Conservation (phyloP, 2,113 vertebrate species). For the Taurulus bubalis region DNA sequence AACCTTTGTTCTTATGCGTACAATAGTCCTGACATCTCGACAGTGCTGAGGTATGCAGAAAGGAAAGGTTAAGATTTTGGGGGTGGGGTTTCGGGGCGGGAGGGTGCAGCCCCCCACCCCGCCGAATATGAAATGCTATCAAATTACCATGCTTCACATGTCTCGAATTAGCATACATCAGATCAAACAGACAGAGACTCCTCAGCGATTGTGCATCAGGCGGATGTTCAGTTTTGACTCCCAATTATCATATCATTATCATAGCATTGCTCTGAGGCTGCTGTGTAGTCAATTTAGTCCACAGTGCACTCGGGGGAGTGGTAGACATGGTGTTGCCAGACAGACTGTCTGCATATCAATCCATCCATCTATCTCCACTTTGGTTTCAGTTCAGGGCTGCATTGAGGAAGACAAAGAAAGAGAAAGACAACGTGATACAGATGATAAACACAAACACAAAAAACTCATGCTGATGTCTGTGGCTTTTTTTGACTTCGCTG, state of each 20-base stretch:
- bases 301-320: constrained; percentile 56
- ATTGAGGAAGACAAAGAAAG: not conserved
- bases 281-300: constrained; percentile 65
- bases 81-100: not conserved
- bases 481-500: not conserved
- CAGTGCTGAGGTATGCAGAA: constrained; percentile 65
- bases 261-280: constrained; percentile 46
- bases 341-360: constrained; percentile 36
- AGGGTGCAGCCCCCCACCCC: not conserved
- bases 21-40: constrained; percentile 38
- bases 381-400: not conserved
- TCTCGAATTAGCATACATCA: constrained; percentile 76
- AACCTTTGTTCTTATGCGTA: constrained; percentile 42
- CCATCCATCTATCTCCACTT: not conserved
- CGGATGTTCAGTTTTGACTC: constrained; percentile 72
- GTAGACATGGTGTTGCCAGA: constrained; percentile 37
- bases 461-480: not conserved
- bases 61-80: constrained; percentile 57
- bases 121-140: constrained; percentile 57
- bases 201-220: constrained; percentile 63
- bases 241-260: constrained; percentile 79
- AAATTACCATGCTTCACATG: constrained; percentile 76
- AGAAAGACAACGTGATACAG: not conserved
- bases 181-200: constrained; percentile 70
- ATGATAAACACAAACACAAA: not conserved